Evolutionary conservation across 2,113 vertebrate species (phyloP), one percentile per base, ranked within the genome.

Genomic region (Ivindomyrus marchei): DNA sequence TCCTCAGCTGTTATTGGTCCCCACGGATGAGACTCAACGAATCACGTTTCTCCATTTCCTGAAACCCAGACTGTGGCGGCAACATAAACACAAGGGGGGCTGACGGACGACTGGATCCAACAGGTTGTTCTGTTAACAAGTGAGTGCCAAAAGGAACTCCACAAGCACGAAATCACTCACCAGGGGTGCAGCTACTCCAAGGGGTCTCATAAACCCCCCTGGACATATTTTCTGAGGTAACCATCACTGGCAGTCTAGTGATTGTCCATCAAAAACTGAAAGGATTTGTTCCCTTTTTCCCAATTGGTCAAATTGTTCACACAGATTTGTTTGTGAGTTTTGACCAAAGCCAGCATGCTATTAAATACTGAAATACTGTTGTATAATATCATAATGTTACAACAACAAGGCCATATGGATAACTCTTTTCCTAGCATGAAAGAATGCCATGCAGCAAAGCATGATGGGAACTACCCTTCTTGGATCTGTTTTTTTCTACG

Each of bases 401-500:
- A 87, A 87, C 8, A 52, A 27, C 46, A 87, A 31, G 10, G 24
- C 42, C 46, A 87, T 19, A 36, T 31, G 47, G 36, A 13, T 53
- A 17, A 87, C 83, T 85, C 4, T 21, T 87, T 13, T 31, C n/a
- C 15, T 87, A 80, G 80, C 42, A 27, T 85, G 21, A 56, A 85
- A 13, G 42, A 42, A 27, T 46, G 74, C 7, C 47, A 56, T 36
- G 53, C 42, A 89, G 56, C 88, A 62, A 45, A 50, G 87, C 9
- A 42, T 31, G 58, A 39, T 66, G 80, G 42, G 80, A 88, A 90
- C 39, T 15, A n/a, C 84, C 66, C 39, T 46, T 21, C 27, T 15
- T 31, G 88, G 21, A 56, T 80, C 89, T 80, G 90, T 74, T 46
- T 10, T 53, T 90, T 92, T 84, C 92, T 91, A 90, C 47, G 70